A percentile compares a stretch with the other conserved stretches of the same genome.
Evolutionary conservation across 2,888 invertebrate species (phyloP).

Genomic region (Sarcophaga rosellei): DNA sequence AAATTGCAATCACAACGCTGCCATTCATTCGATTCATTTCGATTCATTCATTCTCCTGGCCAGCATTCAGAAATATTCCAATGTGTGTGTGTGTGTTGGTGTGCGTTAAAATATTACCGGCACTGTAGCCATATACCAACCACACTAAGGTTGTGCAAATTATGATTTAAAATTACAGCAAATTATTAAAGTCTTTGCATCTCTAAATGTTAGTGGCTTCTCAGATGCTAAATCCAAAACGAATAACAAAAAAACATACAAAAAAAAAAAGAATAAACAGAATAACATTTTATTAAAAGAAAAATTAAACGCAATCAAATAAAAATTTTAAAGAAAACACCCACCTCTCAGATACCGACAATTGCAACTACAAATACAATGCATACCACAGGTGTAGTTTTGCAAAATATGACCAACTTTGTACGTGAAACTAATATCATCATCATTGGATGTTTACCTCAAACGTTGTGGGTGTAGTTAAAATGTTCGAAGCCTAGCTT

Average conservation of each 20-base stretch:
- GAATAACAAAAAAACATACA: background rate
- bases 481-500: background rate
- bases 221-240: slow-evolving; percentile 59
- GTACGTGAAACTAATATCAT: background rate
- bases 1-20: slow-evolving; percentile 39
- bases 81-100: background rate
- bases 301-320: slow-evolving; percentile 58
- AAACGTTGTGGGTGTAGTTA: background rate
- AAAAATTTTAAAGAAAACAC: slow-evolving; percentile 61
- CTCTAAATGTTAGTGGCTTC: slow-evolving; percentile 67
- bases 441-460: background rate
- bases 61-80: background rate
- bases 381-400: background rate
- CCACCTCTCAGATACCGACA: slow-evolving; percentile 41
- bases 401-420: background rate
- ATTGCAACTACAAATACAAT: background rate
- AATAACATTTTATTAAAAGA: background rate
- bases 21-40: too few species aligned
- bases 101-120: background rate
- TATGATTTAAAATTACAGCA: slow-evolving; percentile 62
- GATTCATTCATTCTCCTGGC: too few species aligned
- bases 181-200: slow-evolving; percentile 62
- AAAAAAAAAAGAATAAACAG: background rate
- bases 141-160: slow-evolving; percentile 50
- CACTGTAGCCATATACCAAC: background rate